Evolutionary conservation across 2,113 vertebrate genomes (phyloP).

Genomic region (Strigops habroptila): DNA sequence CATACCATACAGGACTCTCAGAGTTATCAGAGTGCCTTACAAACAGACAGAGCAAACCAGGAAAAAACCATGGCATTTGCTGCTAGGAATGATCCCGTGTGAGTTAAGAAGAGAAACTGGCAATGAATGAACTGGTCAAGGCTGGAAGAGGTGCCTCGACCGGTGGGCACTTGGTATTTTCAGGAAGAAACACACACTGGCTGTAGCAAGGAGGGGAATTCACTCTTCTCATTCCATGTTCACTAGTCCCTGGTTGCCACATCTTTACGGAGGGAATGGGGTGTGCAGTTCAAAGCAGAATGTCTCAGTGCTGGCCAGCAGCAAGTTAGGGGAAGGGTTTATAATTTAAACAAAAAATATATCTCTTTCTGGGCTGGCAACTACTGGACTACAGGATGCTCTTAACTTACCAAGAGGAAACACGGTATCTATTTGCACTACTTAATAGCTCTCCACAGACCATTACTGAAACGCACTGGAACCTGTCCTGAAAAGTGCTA

Average conservation of each 20-base stretch:
- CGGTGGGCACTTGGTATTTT: background rate
- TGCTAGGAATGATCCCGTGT: rapidly evolving
- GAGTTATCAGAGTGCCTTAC: background rate
- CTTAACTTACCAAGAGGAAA: background rate
- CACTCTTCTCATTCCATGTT: background rate
- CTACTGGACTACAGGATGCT: background rate
- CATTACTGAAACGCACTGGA: background rate
- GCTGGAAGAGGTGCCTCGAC: background rate
- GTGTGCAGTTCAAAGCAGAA: background rate
- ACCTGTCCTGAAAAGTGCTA: background rate
- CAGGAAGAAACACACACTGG: background rate
- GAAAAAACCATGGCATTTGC: background rate
- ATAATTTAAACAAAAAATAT: slow-evolving; percentile 17
- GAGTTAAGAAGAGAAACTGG: background rate
- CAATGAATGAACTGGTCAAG: background rate
- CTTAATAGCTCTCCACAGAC: background rate
- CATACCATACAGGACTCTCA: rapidly evolving
- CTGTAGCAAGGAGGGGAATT: background rate
- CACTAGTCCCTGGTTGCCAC: background rate
- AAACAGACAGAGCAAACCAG: background rate
- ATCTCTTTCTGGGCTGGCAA: background rate
- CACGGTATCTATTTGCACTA: background rate
- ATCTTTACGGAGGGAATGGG: background rate
- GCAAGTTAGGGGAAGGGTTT: background rate
- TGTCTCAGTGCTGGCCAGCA: slow-evolving; percentile 1